phyloP scores from a whole-genome alignment of 2,888 invertebrate species.

The Amiota communis region DNA sequence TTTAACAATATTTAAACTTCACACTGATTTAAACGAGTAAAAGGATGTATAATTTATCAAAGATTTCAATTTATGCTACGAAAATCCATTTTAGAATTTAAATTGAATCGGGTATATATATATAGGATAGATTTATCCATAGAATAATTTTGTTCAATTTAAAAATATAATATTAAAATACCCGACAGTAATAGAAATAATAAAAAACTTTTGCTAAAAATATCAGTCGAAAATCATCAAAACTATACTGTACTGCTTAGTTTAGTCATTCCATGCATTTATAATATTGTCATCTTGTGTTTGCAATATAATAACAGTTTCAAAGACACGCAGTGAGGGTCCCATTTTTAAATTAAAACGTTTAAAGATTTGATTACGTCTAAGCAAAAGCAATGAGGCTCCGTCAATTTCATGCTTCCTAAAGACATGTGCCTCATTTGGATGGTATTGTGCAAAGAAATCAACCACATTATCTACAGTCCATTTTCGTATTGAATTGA shows the following conservation, averaged over 20 bases:
- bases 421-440: slow-evolving; percentile 86
- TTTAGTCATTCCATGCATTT: slow-evolving; percentile 44
- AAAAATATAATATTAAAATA: too few species aligned
- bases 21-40: too few species aligned
- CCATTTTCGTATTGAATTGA: slow-evolving; percentile 76
- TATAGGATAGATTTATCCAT: too few species aligned
- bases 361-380: slow-evolving; percentile 86
- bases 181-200: too few species aligned
- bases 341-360: slow-evolving; percentile 89
- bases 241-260: too few species aligned
- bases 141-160: too few species aligned
- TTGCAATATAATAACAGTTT: slow-evolving; percentile 76
- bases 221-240: background rate
- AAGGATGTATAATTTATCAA: too few species aligned
- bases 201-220: background rate
- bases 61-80: too few species aligned
- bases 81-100: too few species aligned
- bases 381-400: slow-evolving; percentile 86
- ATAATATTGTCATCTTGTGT: slow-evolving; percentile 41
- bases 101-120: too few species aligned
- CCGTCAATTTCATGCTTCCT: slow-evolving; percentile 95
- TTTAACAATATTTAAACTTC: too few species aligned
- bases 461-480: slow-evolving; percentile 86
- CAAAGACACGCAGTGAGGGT: slow-evolving; percentile 89
- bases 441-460: slow-evolving; percentile 85